Conservation (phyloP, 2,888 invertebrate species). For the Amiota minor region DNA sequence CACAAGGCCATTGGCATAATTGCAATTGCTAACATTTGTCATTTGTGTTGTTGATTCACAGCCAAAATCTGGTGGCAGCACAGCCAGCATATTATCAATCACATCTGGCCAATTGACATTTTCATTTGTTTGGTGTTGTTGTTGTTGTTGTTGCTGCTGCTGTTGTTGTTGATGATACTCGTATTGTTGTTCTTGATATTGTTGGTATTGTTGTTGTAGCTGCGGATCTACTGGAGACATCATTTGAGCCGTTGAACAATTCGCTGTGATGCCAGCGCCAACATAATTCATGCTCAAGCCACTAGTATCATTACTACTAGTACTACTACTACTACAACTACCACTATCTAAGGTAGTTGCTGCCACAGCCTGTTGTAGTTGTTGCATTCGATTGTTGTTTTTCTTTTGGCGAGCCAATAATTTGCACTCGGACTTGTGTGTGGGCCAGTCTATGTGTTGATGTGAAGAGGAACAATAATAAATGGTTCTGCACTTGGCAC, state of each 20-base stretch:
- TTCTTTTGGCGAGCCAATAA: conserved; percentile 71
- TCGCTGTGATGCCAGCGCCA: conserved; percentile 44
- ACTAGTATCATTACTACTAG: background rate
- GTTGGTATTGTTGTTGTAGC: conserved; percentile 34
- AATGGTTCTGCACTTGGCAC: conserved; percentile 82
- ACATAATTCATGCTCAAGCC: conserved; percentile 30
- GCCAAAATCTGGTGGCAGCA: conserved; percentile 10
- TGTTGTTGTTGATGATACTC: no score
- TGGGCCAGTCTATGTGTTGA: conserved; percentile 85
- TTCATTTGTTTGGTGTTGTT: background rate
- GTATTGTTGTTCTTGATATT: no score
- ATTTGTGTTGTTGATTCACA: conserved; percentile 15
- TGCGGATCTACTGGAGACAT: conserved; percentile 46
- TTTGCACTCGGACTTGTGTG: conserved; percentile 80
- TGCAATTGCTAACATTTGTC: conserved; percentile 33
- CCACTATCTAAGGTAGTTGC: conserved; percentile 54
- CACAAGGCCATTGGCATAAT: background rate
- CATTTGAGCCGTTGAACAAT: conserved; percentile 53
- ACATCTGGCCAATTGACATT: conserved; percentile 49
- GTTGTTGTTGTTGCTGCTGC: background rate
- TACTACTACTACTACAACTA: conserved; percentile 30
- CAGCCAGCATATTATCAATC: conserved; percentile 46
- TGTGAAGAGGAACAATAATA: conserved; percentile 88
- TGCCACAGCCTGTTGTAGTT: conserved; percentile 59
- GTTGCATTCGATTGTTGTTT: conserved; percentile 57